Percentiles rank a stretch among this genome's conserved stretches.
Conservation (phyloP, 1,140 invertebrate species). For the Bombus terrestris region DNA sequence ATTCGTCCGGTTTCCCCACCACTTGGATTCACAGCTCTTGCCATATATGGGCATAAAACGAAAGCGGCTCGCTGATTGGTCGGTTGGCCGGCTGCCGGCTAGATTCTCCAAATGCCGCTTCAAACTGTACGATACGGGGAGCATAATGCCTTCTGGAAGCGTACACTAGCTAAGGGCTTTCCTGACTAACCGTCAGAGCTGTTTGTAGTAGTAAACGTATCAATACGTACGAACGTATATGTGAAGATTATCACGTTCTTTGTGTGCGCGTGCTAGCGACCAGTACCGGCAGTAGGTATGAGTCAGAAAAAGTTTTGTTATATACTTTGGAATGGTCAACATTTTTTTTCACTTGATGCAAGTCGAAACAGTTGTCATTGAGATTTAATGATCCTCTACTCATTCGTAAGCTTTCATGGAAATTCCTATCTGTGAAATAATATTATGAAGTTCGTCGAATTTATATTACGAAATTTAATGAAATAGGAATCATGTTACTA, state of each 20-base stretch:
- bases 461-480: background rate
- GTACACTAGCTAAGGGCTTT: slow-evolving; percentile 73
- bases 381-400: background rate
- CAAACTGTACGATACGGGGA: slow-evolving; percentile 79
- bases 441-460: background rate
- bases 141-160: slow-evolving; percentile 71
- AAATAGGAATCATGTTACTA: background rate
- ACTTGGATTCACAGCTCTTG: slow-evolving; percentile 84
- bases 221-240: slow-evolving; percentile 2
- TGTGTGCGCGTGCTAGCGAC: slow-evolving; percentile 30
- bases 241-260: slow-evolving; percentile 43
- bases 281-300: slow-evolving; percentile 58
- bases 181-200: slow-evolving; percentile 76
- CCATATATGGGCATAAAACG: slow-evolving; percentile 91
- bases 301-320: slow-evolving; percentile 54
- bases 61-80: slow-evolving; percentile 86
- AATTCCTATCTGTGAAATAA: background rate
- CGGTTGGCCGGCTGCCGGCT: slow-evolving; percentile 79
- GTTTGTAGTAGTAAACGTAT: slow-evolving; percentile 39
- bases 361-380: background rate
- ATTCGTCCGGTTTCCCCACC: slow-evolving; percentile 79
- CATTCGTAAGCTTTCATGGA: background rate
- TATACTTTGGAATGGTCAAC: slow-evolving; percentile 22
- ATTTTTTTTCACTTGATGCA: slow-evolving; percentile 37
- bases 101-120: slow-evolving; percentile 83